Evolutionary conservation across 1,140 invertebrate species (phyloP).

Genomic region (Euwallacea similis): DNA sequence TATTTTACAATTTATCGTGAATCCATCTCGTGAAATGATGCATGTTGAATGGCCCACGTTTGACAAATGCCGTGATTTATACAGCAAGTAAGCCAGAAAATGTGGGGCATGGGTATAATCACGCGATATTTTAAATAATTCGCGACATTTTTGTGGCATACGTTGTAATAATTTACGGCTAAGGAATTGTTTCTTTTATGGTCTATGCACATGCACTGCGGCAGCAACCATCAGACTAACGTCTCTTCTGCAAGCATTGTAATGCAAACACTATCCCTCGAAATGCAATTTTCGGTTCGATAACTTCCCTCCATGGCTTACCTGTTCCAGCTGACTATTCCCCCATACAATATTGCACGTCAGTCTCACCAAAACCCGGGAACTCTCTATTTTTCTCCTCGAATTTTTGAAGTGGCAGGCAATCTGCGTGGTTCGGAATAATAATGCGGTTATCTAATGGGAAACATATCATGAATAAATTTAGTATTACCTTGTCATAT

Average conservation of each 20-base stretch:
- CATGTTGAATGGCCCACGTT: conserved; percentile 23
- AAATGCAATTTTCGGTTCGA: too few species aligned
- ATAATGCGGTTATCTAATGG: conserved; percentile 1
- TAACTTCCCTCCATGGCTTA: too few species aligned
- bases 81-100: conserved; percentile 14
- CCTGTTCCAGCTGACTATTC: not conserved
- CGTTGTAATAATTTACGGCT: not conserved
- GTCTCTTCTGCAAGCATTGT: too few species aligned
- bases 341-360: conserved; percentile 1
- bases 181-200: not conserved
- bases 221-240: not conserved
- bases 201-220: not conserved
- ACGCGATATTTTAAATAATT: conserved; percentile 7
- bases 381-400: conserved; percentile 4
- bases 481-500: not conserved
- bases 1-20: conserved; percentile 25
- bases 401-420: not conserved
- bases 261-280: too few species aligned
- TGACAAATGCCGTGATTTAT: conserved; percentile 25
- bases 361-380: not conserved
- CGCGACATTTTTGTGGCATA: conserved; percentile 5
- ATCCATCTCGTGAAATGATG: conserved; percentile 23
- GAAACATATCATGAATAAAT: conserved; percentile 3
- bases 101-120: conserved; percentile 13
- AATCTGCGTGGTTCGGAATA: conserved; percentile 4